phyloP scores from a whole-genome alignment of 2,888 invertebrate species.

The Folsomia candida region DNA sequence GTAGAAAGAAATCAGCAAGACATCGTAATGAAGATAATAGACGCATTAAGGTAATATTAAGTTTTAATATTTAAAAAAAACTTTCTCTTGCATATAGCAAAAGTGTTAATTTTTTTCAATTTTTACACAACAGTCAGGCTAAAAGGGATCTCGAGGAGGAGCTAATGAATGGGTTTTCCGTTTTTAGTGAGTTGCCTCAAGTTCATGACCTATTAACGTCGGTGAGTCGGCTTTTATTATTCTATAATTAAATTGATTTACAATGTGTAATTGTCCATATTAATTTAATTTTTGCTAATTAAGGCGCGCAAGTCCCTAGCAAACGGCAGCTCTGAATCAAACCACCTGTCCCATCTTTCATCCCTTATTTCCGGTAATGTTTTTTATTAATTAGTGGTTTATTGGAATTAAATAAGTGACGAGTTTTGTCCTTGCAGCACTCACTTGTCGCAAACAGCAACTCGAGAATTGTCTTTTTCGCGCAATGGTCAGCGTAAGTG shows the following conservation, averaged over 20 bases:
- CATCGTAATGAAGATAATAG: conserved; percentile 69
- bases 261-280: no score
- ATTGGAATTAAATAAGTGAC: no score
- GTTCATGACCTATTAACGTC: conserved; percentile 49
- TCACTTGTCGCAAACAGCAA: conserved; percentile 50
- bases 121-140: no score
- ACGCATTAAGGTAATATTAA: no score
- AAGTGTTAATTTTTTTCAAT: no score
- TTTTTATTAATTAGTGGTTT: no score
- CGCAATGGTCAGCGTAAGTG: conserved; percentile 42
- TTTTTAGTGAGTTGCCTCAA: conserved; percentile 65
- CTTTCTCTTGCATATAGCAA: conserved; percentile 69
- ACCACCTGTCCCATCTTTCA: conserved; percentile 48
- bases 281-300: no score
- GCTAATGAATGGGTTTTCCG: conserved; percentile 66
- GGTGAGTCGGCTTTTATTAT: no score
- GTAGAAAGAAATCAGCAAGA: conserved; percentile 69
- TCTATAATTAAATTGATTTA: no score
- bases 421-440: no score
- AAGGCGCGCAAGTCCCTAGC: conserved; percentile 48
- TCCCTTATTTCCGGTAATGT: conserved; percentile 47
- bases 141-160: conserved; percentile 74
- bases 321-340: conserved; percentile 48
- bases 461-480: conserved; percentile 47
- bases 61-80: no score